Evolutionary conservation across 1,140 invertebrate species (phyloP).

Genomic region (Heliconius congener): DNA sequence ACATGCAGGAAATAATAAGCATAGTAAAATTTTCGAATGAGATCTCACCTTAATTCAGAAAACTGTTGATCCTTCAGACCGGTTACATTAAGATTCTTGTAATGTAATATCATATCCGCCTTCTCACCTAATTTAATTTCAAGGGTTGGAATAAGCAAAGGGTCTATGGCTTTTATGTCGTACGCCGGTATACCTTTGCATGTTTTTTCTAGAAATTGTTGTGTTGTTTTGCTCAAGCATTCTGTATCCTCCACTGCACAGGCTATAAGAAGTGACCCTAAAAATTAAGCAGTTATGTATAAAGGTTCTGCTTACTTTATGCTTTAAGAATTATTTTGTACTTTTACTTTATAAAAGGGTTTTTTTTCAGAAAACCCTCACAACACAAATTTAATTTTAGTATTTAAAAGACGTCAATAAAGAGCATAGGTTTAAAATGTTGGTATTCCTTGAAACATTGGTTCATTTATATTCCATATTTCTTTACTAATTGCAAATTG

Average conservation of each 20-base stretch:
- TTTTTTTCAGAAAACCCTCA: not conserved
- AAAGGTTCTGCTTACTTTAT: not conserved
- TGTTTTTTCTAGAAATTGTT: conserved; percentile 61
- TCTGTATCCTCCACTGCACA: conserved; percentile 56
- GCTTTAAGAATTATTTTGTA: not conserved
- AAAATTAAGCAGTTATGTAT: conserved; percentile 18
- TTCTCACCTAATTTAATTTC: conserved; percentile 40
- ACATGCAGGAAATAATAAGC: too few species aligned
- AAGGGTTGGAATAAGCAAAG: conserved; percentile 49
- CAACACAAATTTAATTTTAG: too few species aligned
- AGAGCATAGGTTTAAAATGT: too few species aligned
- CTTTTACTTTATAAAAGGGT: not conserved
- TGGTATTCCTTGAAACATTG: too few species aligned
- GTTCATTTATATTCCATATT: too few species aligned
- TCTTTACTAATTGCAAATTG: too few species aligned
- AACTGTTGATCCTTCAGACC: conserved; percentile 63
- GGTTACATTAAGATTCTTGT: conserved; percentile 55
- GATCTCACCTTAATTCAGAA: conserved; percentile 59
- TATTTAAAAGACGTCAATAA: too few species aligned
- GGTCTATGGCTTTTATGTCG: conserved; percentile 61
- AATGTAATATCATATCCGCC: conserved; percentile 43
- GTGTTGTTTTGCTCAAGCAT: conserved; percentile 58
- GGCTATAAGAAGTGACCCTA: conserved; percentile 53
- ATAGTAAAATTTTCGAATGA: not conserved
- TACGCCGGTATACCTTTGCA: conserved; percentile 55